Conservation (phyloP, 2,113 vertebrate species). For the Colius striatus region DNA sequence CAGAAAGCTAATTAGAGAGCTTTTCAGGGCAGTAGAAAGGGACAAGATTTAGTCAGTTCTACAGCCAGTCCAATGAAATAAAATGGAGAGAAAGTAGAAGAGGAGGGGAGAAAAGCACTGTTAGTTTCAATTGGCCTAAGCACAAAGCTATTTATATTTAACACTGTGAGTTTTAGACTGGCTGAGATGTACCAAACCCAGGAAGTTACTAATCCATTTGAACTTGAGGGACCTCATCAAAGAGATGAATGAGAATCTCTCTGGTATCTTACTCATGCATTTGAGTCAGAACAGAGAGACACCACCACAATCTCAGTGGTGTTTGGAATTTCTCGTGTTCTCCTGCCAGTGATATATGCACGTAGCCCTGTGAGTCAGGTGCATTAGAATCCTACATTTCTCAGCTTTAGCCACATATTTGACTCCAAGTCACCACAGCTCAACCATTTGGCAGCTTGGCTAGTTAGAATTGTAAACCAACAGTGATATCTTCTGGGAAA, state of each 20-base stretch:
- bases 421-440: neutral
- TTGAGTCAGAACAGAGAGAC: neutral
- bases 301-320: neutral
- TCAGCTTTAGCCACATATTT: neutral
- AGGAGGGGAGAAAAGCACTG: neutral
- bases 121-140: neutral
- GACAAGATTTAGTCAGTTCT: neutral
- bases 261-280: neutral
- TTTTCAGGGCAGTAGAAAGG: neutral
- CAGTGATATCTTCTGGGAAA: neutral
- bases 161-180: neutral
- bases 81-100: neutral
- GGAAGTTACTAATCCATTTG: neutral
- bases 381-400: neutral
- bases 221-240: neutral
- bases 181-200: neutral
- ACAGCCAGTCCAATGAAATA: neutral
- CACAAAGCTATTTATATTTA: neutral
- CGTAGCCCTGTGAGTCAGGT: neutral
- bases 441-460: neutral
- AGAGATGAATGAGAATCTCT: neutral
- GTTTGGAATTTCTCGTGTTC: neutral
- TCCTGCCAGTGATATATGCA: neutral
- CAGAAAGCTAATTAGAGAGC: slow-evolving; percentile 23
- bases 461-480: neutral